Base-by-base conservation (phyloP, 2,113 vertebrate genomes). In the Oostethus manadensis region DNA sequence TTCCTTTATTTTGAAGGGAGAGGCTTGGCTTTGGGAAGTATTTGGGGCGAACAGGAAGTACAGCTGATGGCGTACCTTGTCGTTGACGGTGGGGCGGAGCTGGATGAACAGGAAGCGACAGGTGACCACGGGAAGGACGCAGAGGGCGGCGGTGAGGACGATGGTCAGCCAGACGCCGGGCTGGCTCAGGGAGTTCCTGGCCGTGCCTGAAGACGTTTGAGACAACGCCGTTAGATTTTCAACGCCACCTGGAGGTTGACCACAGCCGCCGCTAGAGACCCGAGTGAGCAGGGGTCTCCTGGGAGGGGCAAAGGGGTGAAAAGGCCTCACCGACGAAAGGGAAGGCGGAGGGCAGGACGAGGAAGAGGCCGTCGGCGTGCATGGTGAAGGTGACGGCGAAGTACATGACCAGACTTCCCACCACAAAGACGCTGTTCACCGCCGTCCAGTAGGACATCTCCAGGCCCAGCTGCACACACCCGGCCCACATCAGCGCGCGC, bases 371-470 rank as follows among this genome's bases (percentile, higher is more conserved):
- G 0, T 97, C 87, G 5, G 94, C 98, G 67, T 94, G 94, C 90
- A 96, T 94, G 68, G 94, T 88, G 83, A 97, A 93, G 3, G 92
- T 93, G 80, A 95, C 88, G 1, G 84, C 88, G 57, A 98, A 98
- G 84, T 94, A 99, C 84, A 95, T 86, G 38, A 84, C 87, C 79
- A 99, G 90, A 83, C 95, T 98, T 29, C 96, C 95, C 93, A 94
- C 89, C 11, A 93, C 91, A 57, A 97, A 93, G 69, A 98, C 73
- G 6, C 94, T 93, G 87, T 92, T 98, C 11, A 98, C 90, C 0
- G 90, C 79, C 0, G 95, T 99, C 97, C 97, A 99, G 88, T 93
- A 97, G 10, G 91, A 83, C 46, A 94, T 96, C 74, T 94, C 92
- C 79, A 99, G 63, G 1, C 90, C 90, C 82, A 98, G 82, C 95